phyloP scores from a whole-genome alignment of 2,797 vertebrate species.

The Scomberomorus guttatus region DNA sequence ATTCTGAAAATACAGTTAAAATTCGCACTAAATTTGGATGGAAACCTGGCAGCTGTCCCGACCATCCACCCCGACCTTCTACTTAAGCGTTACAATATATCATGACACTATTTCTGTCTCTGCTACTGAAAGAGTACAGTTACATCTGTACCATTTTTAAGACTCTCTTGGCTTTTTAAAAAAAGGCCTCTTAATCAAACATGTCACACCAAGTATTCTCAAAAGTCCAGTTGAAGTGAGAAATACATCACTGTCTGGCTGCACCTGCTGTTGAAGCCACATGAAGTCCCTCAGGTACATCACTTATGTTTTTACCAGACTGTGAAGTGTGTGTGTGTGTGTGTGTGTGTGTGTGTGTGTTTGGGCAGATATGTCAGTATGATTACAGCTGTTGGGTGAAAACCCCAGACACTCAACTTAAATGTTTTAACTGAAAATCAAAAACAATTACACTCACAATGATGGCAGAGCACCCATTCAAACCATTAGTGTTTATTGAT shows the following conservation, averaged over 20 bases:
- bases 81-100: too few species aligned
- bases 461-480: neutral
- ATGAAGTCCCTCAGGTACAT: constrained; percentile 1
- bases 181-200: neutral
- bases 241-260: constrained; percentile 16
- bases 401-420: too few species aligned
- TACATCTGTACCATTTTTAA: too few species aligned
- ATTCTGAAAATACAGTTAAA: too few species aligned
- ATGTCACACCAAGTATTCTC: constrained; percentile 2
- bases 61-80: too few species aligned
- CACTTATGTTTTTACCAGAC: neutral
- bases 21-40: too few species aligned
- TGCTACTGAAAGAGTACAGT: too few species aligned
- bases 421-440: too few species aligned
- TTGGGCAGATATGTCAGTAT: neutral
- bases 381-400: neutral
- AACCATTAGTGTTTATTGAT: neutral
- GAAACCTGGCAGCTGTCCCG: too few species aligned
- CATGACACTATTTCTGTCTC: too few species aligned
- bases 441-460: too few species aligned
- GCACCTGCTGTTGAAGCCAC: neutral
- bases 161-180: neutral
- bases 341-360: neutral
- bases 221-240: neutral
- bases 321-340: neutral